phyloP scores from a whole-genome alignment of 2,797 vertebrate genomes.

The Alfaro cultratus region DNA sequence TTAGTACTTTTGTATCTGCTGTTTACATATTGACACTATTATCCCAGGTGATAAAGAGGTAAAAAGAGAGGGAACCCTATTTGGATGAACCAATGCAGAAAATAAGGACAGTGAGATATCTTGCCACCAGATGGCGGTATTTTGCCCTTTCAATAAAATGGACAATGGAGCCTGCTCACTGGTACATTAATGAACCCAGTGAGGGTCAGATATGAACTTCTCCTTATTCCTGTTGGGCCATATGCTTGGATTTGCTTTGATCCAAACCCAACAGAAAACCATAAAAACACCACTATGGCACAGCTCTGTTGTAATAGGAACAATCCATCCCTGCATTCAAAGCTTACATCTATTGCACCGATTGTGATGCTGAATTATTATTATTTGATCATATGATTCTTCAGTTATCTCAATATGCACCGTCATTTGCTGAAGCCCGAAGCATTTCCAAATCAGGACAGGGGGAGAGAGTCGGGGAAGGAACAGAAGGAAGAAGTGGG shows the following conservation, averaged over 20 bases:
- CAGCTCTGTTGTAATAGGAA: conserved; percentile 31
- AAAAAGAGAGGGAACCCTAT: conserved; percentile 8
- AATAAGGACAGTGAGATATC: conserved; percentile 8
- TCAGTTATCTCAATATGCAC: conserved; percentile 39
- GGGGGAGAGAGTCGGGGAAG: conserved; percentile 56
- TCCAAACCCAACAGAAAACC: conserved; percentile 42
- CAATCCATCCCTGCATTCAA: conserved; percentile 17
- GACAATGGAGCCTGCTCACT: conserved; percentile 11
- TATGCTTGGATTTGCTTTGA: conserved; percentile 24
- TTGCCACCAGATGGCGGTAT: conserved; percentile 59
- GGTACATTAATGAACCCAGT: conserved; percentile 29
- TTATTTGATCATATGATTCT: conserved; percentile 29
- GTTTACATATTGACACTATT: not conserved
- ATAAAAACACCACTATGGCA: conserved; percentile 23
- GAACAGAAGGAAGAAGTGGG: conserved; percentile 73
- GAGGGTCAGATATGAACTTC: conserved; percentile 21
- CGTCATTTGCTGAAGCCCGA: conserved; percentile 74
- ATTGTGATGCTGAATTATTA: conserved; percentile 17
- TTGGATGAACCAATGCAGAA: conserved; percentile 17
- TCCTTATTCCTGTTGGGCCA: conserved; percentile 30
- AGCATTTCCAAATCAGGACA: conserved; percentile 81
- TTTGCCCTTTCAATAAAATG: conserved; percentile 31
- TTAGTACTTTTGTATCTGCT: conserved; percentile 12
- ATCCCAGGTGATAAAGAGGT: conserved; percentile 9
- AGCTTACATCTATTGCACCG: conserved; percentile 7